Evolutionary conservation across 2,113 vertebrate genomes (phyloP).

Genomic region (Paracanthobrama guichenoti): DNA sequence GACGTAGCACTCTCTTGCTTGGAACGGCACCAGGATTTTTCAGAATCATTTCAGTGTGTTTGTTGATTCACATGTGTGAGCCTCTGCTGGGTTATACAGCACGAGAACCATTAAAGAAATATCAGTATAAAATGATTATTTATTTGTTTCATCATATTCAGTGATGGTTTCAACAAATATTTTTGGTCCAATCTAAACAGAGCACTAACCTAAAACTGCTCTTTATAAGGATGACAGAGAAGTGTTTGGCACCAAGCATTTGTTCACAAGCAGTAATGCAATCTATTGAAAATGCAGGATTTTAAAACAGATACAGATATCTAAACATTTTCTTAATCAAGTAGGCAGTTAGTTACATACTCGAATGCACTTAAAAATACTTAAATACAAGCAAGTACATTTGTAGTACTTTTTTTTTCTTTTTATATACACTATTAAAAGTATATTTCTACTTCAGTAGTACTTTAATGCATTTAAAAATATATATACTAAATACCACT

Average conservation of each 20-base stretch:
- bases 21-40: neutral
- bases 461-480: too few relatives aligned
- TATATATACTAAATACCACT: too few relatives aligned
- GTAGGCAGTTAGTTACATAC: too few relatives aligned
- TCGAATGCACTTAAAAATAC: too few relatives aligned
- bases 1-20: slow-evolving; percentile 5
- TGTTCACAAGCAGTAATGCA: neutral
- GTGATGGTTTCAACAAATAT: neutral
- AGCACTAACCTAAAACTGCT: neutral
- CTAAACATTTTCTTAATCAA: neutral
- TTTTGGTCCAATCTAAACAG: neutral
- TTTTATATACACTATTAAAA: too few relatives aligned
- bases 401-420: too few relatives aligned
- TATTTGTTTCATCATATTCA: neutral
- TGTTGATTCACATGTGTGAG: slow-evolving; percentile 2
- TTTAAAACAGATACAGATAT: neutral
- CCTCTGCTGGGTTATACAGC: neutral
- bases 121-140: neutral
- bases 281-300: neutral
- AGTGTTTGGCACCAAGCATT: neutral
- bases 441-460: too few relatives aligned
- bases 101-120: neutral
- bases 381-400: too few relatives aligned
- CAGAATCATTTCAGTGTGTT: slow-evolving; percentile 15
- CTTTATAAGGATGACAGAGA: neutral